Percentiles rank a stretch among this genome's conserved stretches.
Conservation (phyloP, 2,888 invertebrate genomes). For the Thecocarcelia acutangulata region DNA sequence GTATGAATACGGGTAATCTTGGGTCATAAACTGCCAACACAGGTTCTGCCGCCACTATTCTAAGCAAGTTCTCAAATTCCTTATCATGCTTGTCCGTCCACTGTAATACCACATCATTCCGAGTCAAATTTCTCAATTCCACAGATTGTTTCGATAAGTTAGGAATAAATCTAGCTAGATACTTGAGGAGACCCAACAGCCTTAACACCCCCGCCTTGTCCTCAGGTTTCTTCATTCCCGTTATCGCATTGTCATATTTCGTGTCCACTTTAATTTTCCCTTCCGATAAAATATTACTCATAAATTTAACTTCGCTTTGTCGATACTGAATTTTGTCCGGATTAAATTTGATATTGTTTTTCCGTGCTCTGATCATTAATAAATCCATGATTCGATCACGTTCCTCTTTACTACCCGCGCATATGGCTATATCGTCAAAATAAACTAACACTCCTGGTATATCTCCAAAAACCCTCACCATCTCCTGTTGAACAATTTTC, state of each 20-base stretch:
- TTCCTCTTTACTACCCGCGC: background rate
- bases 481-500: background rate
- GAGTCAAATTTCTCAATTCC: slow-evolving; percentile 57
- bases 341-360: background rate
- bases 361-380: background rate
- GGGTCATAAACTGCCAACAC: background rate
- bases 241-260: slow-evolving; percentile 30
- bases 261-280: slow-evolving; percentile 16
- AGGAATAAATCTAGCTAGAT: slow-evolving; percentile 45
- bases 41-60: background rate
- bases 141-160: slow-evolving; percentile 40
- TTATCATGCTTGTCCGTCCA: slow-evolving; percentile 58
- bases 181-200: slow-evolving; percentile 38
- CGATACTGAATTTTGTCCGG: slow-evolving; percentile 55
- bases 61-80: background rate
- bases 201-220: slow-evolving; percentile 32
- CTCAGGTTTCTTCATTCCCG: slow-evolving; percentile 16
- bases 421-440: too few species aligned
- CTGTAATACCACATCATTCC: slow-evolving; percentile 55
- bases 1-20: background rate
- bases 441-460: background rate
- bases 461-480: background rate
- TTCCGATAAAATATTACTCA: slow-evolving; percentile 35
- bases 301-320: slow-evolving; percentile 34
- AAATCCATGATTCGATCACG: background rate